A percentile compares a stretch with the other conserved stretches of the same genome.
phyloP scores from a whole-genome alignment of 2,797 vertebrate genomes.

The Lycodopsis pacificus region DNA sequence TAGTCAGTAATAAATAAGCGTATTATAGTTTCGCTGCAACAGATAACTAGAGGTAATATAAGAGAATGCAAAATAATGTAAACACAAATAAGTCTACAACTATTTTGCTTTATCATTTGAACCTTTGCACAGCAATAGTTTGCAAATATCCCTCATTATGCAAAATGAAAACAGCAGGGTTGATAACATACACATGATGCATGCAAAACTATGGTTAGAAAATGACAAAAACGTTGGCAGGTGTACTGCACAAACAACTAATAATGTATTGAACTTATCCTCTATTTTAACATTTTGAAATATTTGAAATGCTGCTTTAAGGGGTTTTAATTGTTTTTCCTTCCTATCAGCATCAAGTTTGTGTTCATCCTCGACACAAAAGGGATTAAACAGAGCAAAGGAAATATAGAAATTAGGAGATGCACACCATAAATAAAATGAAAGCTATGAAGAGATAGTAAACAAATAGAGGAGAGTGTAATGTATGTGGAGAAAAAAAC shows the following conservation, averaged over 20 bases:
- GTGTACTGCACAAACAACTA: neutral
- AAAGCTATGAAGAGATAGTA: neutral
- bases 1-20: conserved; percentile 42
- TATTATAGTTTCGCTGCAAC: conserved; percentile 6
- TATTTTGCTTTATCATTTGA: conserved; percentile 29
- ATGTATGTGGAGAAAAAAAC: neutral
- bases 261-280: neutral
- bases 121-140: conserved; percentile 15
- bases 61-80: conserved; percentile 8
- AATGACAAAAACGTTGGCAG: conserved; percentile 12
- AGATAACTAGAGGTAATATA: neutral
- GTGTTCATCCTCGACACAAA: neutral
- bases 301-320: neutral
- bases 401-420: neutral
- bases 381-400: neutral
- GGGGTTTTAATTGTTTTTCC: neutral
- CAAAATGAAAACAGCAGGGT: conserved; percentile 4
- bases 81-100: conserved; percentile 3
- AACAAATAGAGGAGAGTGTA: neutral
- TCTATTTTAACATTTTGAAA: neutral
- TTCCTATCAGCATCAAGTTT: neutral
- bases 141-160: conserved; percentile 15
- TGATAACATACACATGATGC: conserved; percentile 10
- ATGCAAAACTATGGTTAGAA: conserved; percentile 32
- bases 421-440: neutral